Percentiles rank a stretch among this genome's conserved stretches.
Evolutionary conservation across 2,113 vertebrate genomes (phyloP).

Genomic region (Aepyceros melampus): DNA sequence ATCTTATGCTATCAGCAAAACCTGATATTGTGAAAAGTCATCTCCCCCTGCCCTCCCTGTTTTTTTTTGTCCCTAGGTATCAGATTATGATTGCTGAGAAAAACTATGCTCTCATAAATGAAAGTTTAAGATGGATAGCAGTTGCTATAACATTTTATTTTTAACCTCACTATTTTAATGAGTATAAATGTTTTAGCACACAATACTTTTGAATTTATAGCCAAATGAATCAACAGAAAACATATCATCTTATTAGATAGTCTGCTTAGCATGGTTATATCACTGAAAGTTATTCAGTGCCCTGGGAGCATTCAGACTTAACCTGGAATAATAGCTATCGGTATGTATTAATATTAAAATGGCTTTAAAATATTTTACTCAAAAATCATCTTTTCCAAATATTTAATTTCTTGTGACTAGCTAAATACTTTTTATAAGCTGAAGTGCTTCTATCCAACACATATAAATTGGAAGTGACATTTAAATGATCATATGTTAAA

Average conservation of each 20-base stretch:
- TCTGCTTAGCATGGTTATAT: background rate
- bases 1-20: background rate
- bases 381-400: background rate
- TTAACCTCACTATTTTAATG: background rate
- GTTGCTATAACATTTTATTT: background rate
- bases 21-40: background rate
- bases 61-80: background rate
- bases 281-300: background rate
- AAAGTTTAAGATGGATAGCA: background rate
- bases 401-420: background rate
- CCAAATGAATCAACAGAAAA: background rate
- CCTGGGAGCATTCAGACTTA: background rate
- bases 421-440: background rate
- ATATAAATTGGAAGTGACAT: background rate
- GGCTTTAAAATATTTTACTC: background rate
- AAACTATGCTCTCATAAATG: background rate
- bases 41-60: rapidly evolving
- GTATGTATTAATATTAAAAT: background rate
- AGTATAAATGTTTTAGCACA: background rate
- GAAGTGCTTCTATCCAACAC: background rate
- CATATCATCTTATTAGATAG: background rate
- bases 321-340: background rate
- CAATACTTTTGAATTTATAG: background rate
- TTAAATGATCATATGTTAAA: background rate
- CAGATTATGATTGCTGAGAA: background rate